Evolutionary conservation across 2,888 invertebrate species (phyloP).

Genomic region (Acheta domesticus): DNA sequence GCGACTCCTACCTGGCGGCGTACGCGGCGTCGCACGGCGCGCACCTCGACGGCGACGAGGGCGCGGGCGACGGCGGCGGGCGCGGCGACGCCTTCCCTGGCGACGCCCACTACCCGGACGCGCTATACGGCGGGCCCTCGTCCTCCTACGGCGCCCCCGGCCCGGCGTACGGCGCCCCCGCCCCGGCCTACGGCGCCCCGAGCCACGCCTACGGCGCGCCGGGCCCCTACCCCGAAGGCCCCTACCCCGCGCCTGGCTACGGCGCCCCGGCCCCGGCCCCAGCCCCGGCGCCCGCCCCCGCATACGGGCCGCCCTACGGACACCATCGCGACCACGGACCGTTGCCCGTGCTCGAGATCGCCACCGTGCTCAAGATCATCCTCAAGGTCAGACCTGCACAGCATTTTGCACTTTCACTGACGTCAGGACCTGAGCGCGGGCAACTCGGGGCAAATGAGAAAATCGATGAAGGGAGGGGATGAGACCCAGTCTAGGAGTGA

Average conservation of each 20-base stretch:
- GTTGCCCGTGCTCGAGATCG: constrained; percentile 40
- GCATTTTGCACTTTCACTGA: too few relatives aligned
- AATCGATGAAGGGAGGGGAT: too few relatives aligned
- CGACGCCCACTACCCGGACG: neutral
- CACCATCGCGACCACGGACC: constrained; percentile 36
- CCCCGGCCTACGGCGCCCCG: constrained; percentile 41
- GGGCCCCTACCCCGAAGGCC: neutral
- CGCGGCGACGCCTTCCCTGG: neutral
- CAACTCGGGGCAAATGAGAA: too few relatives aligned
- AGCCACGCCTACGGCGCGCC: constrained; percentile 38
- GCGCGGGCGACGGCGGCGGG: neutral
- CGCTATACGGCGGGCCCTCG: neutral
- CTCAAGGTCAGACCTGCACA: too few relatives aligned
- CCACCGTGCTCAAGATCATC: constrained; percentile 57
- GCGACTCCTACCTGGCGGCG: constrained; percentile 64
- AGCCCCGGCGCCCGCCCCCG: constrained; percentile 41
- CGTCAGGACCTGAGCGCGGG: too few relatives aligned
- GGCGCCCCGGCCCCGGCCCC: constrained; percentile 37
- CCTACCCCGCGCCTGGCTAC: constrained; percentile 34
- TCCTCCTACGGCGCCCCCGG: constrained; percentile 25
- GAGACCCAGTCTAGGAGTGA: too few relatives aligned
- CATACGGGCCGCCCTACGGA: constrained; percentile 39
- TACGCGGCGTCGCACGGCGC: constrained; percentile 58
- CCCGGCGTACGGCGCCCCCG: constrained; percentile 37
- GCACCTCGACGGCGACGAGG: constrained; percentile 31